Percentiles rank a stretch among this genome's conserved stretches.
These are phyloP conservation scores for Oreochromis grahami DNA, from an alignment of 2,797 vertebrate genomes.

Conservation along the genomic window DNA sequence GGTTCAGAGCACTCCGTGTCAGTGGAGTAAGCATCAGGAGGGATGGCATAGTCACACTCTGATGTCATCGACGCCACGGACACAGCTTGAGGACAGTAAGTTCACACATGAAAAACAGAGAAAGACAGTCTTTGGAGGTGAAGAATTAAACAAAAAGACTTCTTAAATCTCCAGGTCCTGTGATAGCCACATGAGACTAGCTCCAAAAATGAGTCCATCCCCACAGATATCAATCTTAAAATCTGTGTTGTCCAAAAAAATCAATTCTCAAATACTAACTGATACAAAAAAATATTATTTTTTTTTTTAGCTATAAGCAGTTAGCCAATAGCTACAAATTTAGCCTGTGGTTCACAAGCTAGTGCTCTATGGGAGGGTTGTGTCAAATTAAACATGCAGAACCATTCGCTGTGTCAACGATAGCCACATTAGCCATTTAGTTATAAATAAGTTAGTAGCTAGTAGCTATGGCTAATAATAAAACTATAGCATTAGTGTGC, in stretches of 20 bases:
- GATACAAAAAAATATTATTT: not conserved
- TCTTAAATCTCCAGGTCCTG: not conserved
- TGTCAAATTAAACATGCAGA: not conserved
- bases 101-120: not conserved
- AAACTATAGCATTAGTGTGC: not conserved
- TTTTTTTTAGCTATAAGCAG: rapidly evolving
- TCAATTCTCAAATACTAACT: not conserved
- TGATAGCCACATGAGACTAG: not conserved
- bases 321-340: not conserved
- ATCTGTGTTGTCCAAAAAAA: not conserved
- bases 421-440: not conserved
- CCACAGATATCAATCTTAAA: not conserved
- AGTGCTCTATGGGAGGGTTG: rapidly evolving
- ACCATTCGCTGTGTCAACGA: rapidly evolving
- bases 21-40: constrained; percentile 93
- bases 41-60: constrained; percentile 96
- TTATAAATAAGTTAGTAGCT: not conserved
- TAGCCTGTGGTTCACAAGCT: not conserved
- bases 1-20: constrained; percentile 92
- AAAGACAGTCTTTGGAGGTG: not conserved
- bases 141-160: rapidly evolving
- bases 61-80: constrained; percentile 93
- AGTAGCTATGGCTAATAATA: not conserved
- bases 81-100: constrained; percentile 75
- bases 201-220: rapidly evolving